Percentiles rank a stretch among this genome's conserved stretches.
These are phyloP conservation scores for Leptinotarsa lineolata DNA, from an alignment of 1,140 invertebrate genomes.

Conservation along the genomic window DNA sequence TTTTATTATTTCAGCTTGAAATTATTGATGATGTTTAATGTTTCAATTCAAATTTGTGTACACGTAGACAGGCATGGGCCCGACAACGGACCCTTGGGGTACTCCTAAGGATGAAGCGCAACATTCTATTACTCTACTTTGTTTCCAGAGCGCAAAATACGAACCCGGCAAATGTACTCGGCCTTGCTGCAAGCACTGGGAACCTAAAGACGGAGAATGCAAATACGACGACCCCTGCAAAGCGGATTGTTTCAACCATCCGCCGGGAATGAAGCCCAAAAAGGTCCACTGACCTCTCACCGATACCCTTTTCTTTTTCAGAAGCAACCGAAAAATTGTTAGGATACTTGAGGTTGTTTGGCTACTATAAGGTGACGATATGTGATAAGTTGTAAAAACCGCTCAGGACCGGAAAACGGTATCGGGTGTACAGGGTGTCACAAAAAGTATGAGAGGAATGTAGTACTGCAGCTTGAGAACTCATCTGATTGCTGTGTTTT, in stretches of 20 bases:
- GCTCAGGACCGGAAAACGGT: too few species aligned
- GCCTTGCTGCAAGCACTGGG: conserved; percentile 52
- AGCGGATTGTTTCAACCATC: conserved; percentile 52
- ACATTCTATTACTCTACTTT: conserved; percentile 7
- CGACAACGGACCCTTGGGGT: not conserved
- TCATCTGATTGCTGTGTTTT: too few species aligned
- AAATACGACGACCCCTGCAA: conserved; percentile 51
- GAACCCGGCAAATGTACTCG: conserved; percentile 42
- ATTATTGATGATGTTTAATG: too few species aligned
- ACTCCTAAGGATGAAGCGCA: not conserved
- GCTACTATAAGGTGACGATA: too few species aligned
- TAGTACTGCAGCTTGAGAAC: too few species aligned
- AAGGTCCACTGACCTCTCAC: not conserved
- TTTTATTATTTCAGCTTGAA: too few species aligned
- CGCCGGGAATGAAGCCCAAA: conserved; percentile 48
- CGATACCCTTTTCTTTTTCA: conserved; percentile 1
- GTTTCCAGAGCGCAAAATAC: conserved; percentile 17
- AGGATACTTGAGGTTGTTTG: not conserved
- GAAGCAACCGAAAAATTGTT: not conserved
- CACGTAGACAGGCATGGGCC: not conserved
- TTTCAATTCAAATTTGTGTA: not conserved
- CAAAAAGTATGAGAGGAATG: too few species aligned
- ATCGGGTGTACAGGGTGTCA: too few species aligned
- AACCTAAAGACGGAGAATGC: conserved; percentile 49
- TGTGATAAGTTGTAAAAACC: not conserved